Percentiles rank a stretch among this genome's conserved stretches.
Evolutionary conservation across 2,888 invertebrate species (phyloP).

Genomic region (Acleris laterana): DNA sequence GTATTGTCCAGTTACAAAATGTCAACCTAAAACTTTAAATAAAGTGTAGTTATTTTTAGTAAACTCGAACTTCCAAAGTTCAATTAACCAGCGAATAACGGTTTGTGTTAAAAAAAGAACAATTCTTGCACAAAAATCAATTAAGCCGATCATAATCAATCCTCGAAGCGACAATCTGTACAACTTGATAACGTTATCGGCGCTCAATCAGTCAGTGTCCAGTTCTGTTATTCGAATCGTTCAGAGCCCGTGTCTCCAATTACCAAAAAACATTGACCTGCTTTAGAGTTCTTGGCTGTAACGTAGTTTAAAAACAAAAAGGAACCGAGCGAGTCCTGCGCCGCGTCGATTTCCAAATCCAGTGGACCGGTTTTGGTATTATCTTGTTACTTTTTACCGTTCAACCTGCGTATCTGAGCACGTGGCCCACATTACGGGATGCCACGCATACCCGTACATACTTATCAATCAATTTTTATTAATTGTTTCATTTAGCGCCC

Average conservation of each 20-base stretch:
- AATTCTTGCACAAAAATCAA: not conserved
- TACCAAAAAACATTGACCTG: slow-evolving; percentile 50
- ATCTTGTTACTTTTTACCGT: slow-evolving; percentile 79
- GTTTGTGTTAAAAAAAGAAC: too few relatives aligned
- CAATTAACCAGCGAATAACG: too few relatives aligned
- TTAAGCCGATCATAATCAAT: not conserved
- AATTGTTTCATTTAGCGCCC: slow-evolving; percentile 38
- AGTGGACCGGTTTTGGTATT: slow-evolving; percentile 63
- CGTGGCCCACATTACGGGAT: slow-evolving; percentile 51
- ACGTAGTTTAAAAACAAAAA: slow-evolving; percentile 23
- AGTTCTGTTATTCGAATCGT: slow-evolving; percentile 11
- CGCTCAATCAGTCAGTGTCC: slow-evolving; percentile 1
- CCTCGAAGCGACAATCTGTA: not conserved
- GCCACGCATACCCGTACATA: slow-evolving; percentile 46
- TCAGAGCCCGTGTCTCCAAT: slow-evolving; percentile 47
- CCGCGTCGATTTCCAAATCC: slow-evolving; percentile 62
- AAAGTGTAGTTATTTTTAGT: too few relatives aligned
- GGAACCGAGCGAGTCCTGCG: slow-evolving; percentile 46
- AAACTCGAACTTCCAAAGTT: too few relatives aligned
- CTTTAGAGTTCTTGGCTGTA: too few relatives aligned
- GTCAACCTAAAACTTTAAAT: too few relatives aligned
- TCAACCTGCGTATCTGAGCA: slow-evolving; percentile 51
- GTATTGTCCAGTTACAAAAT: too few relatives aligned
- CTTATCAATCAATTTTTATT: slow-evolving; percentile 50
- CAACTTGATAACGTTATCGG: slow-evolving; percentile 10